A percentile compares a stretch with the other conserved stretches of the same genome.
Conservation (phyloP, 2,888 invertebrate species). For the Antheraea yamamai region DNA sequence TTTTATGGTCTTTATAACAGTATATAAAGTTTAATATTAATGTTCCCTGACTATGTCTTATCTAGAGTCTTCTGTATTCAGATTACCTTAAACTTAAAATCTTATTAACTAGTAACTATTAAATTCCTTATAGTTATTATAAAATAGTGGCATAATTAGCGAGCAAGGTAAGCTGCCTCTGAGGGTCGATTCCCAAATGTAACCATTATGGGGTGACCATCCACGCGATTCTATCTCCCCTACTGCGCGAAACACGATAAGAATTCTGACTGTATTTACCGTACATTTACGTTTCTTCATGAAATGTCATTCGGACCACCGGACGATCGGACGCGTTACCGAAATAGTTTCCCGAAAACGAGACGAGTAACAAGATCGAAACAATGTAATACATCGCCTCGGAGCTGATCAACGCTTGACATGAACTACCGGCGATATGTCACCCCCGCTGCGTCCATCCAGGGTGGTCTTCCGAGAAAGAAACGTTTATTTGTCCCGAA, state of each 20-base stretch:
- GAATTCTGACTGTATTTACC: neutral
- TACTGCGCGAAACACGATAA: neutral
- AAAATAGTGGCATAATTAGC: too few relatives aligned
- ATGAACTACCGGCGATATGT: slow-evolving; percentile 8
- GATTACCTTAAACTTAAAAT: too few relatives aligned
- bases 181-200: neutral
- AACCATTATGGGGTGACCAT: neutral
- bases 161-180: neutral
- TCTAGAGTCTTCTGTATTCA: too few relatives aligned
- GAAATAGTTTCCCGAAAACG: slow-evolving; percentile 10
- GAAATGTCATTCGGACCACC: slow-evolving; percentile 6
- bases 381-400: neutral
- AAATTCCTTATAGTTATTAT: too few relatives aligned
- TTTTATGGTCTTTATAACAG: neutral
- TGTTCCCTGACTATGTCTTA: too few relatives aligned
- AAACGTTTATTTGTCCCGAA: slow-evolving; percentile 46
- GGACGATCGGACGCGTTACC: neutral
- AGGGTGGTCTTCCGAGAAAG: slow-evolving; percentile 16
- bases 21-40: neutral
- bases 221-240: neutral
- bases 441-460: slow-evolving; percentile 8
- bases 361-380: slow-evolving; percentile 6
- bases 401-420: neutral
- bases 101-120: too few relatives aligned
- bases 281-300: neutral